Evolutionary conservation across 2,888 invertebrate species (phyloP), one percentile per base, ranked within the genome.

Genomic region (Troglohyphantes excavatus): DNA sequence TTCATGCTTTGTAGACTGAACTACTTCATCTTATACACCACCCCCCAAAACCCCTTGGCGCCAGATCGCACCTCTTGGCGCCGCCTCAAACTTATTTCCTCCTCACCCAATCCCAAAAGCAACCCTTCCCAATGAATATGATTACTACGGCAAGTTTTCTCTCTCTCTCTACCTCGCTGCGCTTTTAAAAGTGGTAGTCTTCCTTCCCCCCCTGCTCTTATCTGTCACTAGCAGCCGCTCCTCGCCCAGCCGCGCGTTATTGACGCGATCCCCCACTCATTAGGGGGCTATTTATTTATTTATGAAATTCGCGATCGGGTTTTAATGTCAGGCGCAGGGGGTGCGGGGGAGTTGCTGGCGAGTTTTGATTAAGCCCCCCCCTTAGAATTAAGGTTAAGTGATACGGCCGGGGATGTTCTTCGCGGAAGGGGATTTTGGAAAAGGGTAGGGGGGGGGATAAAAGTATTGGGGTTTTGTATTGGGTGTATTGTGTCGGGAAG

Each of bases 121-220:
- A 43, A 73, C 84, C 65, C 83, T 63, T 83, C 39, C 83, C 89
- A 89, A 89, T 89, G 89, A 89, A 89, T 89, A 89, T 84, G 83
- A 89, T 89, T 89, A 89, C 89, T 83, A 70, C 72, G 70, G 89
- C 76, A 88, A 82, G 82, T 88, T 87, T 87, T 81, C 87, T 87
- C 87, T 68, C 85, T 26, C 73, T 67, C 21, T 78, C 81, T 70
- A 78, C 79, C 72, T 59, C 72, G 72, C 70, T 67, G 75, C 53
- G 75, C 75, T 67, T 33, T 87, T 79, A 73, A 88, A 88, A 81
- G 82, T 59, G 68, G 53, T n/a, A 39, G 9, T 46, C 13, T 17
- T 17, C 53, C 39, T 13, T 13, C 3, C 39, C 39, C 39, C 39
- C n/a, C 68, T 53, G 26, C 78, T 63, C 83, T 89, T 89, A 89